A percentile compares a stretch with the other conserved stretches of the same genome.
phyloP scores from a whole-genome alignment of 2,797 vertebrate species.

The Rhinogobio ventralis region DNA sequence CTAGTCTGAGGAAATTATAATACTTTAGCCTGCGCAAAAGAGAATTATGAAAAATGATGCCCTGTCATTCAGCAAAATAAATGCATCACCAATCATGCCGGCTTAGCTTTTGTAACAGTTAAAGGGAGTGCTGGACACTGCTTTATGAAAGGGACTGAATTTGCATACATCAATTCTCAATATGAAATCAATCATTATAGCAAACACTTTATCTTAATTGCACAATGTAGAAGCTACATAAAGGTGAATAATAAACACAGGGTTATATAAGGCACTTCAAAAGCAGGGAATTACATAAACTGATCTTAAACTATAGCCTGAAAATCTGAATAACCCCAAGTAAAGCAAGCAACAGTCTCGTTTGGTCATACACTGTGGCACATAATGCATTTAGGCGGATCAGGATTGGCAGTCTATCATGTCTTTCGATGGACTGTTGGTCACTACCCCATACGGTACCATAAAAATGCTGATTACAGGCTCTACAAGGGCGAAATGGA shows the following conservation, averaged over 20 bases:
- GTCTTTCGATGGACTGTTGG: not conserved
- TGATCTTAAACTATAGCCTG: not conserved
- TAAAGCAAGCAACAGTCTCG: not conserved
- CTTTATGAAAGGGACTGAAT: slow-evolving; percentile 8
- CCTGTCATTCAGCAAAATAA: slow-evolving; percentile 12
- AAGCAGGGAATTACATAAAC: slow-evolving; percentile 10
- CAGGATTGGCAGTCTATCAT: slow-evolving; percentile 3
- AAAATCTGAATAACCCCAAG: not conserved
- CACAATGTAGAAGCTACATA: slow-evolving; percentile 34
- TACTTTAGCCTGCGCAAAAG: slow-evolving; percentile 11
- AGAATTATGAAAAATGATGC: slow-evolving; percentile 15
- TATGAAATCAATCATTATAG: slow-evolving; percentile 59
- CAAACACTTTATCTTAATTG: slow-evolving; percentile 43
- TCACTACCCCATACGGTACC: not conserved
- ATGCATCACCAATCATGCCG: not conserved
- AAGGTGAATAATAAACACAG: slow-evolving; percentile 32
- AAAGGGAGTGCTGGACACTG: not conserved
- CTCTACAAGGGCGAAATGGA: slow-evolving; percentile 13
- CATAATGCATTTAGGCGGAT: not conserved
- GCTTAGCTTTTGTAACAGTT: slow-evolving; percentile 6
- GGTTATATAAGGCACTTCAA: slow-evolving; percentile 31
- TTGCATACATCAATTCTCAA: not conserved
- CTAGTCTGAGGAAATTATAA: slow-evolving; percentile 1
- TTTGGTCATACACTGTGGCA: not conserved
- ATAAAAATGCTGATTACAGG: slow-evolving; percentile 29